Percentiles rank a stretch among this genome's conserved stretches.
Evolutionary conservation across 2,113 vertebrate genomes (phyloP).

Genomic region (Thermophis baileyi): DNA sequence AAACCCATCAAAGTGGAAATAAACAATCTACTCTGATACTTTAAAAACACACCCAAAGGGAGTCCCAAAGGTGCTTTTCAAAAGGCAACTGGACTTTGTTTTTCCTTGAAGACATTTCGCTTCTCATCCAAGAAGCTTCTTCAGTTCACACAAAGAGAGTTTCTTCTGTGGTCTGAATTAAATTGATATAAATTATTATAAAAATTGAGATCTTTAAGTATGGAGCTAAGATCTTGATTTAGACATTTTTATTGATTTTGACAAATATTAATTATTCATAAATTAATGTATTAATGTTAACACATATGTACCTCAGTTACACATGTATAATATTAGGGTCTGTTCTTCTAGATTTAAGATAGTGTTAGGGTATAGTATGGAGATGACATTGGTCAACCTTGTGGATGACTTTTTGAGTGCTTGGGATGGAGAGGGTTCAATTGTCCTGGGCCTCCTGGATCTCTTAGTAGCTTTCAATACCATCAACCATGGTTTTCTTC

Average conservation of each 20-base stretch:
- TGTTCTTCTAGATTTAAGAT: background rate
- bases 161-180: constrained; percentile 20
- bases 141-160: background rate
- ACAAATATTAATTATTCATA: constrained; percentile 30
- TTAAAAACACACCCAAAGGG: background rate
- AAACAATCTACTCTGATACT: constrained; percentile 6
- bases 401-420: background rate
- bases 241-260: background rate
- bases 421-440: background rate
- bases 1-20: constrained; percentile 7
- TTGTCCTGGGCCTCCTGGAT: background rate
- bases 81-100: background rate
- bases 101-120: background rate
- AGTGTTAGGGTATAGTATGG: background rate
- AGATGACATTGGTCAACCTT: background rate
- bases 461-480: background rate
- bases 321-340: background rate
- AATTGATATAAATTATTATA: constrained; percentile 7
- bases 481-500: background rate
- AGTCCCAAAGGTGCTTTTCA: background rate
- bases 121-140: background rate
- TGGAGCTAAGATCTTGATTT: background rate
- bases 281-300: constrained; percentile 13
- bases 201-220: background rate
- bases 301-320: background rate